Percentiles rank a stretch among this genome's conserved stretches.
Evolutionary conservation across 2,113 vertebrate genomes (phyloP).

Genomic region (Neolamprologus sp.): DNA sequence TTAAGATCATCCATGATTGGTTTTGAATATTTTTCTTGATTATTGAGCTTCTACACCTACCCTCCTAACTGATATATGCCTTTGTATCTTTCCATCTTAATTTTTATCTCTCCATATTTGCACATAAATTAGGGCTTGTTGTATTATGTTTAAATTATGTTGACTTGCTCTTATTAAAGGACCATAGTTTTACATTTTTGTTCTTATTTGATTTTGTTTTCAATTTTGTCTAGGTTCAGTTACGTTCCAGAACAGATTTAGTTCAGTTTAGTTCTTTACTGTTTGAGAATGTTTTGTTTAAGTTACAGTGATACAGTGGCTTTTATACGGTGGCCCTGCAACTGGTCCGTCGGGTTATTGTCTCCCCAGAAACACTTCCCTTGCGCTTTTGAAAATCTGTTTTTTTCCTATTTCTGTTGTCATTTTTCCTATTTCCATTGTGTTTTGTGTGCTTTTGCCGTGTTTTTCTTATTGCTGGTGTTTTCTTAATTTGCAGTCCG

Average conservation of each 20-base stretch:
- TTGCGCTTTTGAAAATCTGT: neutral
- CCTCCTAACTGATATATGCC: neutral
- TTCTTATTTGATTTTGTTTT: neutral
- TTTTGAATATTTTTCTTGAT: neutral
- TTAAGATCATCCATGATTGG: neutral
- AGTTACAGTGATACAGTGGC: neutral
- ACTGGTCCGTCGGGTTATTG: neutral
- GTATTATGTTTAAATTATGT: neutral
- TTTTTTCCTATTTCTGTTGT: neutral
- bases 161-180: neutral
- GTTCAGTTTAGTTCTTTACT: neutral
- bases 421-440: neutral
- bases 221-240: neutral
- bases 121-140: neutral
- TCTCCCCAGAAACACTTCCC: neutral
- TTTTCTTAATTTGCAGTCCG: neutral
- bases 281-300: neutral
- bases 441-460: neutral
- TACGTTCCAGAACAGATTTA: neutral
- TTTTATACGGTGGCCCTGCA: neutral
- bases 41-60: too few species aligned
- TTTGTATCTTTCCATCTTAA: neutral
- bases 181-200: neutral
- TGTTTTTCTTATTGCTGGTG: neutral
- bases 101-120: neutral